phyloP scores from a whole-genome alignment of 1,140 invertebrate genomes.

The Philaenus spumarius region DNA sequence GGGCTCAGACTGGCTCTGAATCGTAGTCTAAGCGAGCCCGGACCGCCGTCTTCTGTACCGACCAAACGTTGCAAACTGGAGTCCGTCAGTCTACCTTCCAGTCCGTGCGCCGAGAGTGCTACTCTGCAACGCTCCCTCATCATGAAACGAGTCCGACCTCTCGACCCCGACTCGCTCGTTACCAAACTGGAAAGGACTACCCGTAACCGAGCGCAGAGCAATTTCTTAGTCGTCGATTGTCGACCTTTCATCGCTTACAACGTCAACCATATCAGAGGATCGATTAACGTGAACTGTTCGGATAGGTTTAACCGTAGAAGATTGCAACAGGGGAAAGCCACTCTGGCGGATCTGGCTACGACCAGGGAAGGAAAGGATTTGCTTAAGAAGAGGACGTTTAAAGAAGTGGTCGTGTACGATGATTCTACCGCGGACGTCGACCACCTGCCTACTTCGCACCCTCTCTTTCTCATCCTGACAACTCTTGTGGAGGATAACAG shows the following conservation, averaged over 20 bases:
- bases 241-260: conserved; percentile 67
- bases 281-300: conserved; percentile 68
- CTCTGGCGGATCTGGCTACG: conserved; percentile 58
- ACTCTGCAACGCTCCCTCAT: conserved; percentile 46
- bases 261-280: conserved; percentile 59
- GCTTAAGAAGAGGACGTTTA: conserved; percentile 47
- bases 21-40: conserved; percentile 53
- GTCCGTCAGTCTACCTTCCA: conserved; percentile 47
- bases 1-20: conserved; percentile 52
- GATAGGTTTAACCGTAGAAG: conserved; percentile 64
- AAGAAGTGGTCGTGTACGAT: conserved; percentile 63
- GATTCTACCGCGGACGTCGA: conserved; percentile 56
- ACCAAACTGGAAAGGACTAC: conserved; percentile 33
- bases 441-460: conserved; percentile 49
- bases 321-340: conserved; percentile 59
- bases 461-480: conserved; percentile 58
- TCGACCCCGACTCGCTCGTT: conserved; percentile 37
- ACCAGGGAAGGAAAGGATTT: conserved; percentile 56
- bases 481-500: conserved; percentile 63
- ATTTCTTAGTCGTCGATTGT: conserved; percentile 58
- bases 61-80: conserved; percentile 51
- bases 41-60: conserved; percentile 37
- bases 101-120: conserved; percentile 48
- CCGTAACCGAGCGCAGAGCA: too few species aligned
- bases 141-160: conserved; percentile 35